Evolutionary conservation across 2,113 vertebrate genomes (phyloP).

Genomic region (Oxyruncus cristatus): DNA sequence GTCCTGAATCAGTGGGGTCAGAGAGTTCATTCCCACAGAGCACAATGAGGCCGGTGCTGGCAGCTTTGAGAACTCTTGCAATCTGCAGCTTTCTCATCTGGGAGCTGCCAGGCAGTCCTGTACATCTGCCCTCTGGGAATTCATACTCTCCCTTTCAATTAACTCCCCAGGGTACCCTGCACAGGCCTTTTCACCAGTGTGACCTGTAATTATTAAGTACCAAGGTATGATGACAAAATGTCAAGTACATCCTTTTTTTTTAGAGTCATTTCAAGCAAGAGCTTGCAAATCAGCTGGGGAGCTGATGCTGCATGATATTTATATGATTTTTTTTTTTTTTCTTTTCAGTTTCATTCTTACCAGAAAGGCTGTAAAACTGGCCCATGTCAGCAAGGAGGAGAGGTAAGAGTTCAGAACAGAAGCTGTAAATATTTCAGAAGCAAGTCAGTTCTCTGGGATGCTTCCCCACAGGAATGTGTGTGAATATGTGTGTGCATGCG

Average conservation of each 20-base stretch:
- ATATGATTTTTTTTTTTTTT: not conserved
- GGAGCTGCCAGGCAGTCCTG: not conserved
- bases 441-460: not conserved
- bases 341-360: slow-evolving; percentile 89
- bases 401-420: slow-evolving; percentile 76
- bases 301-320: not conserved
- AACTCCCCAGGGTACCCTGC: not conserved
- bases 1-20: not conserved
- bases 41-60: not conserved
- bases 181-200: not conserved
- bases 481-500: not conserved
- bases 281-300: not conserved
- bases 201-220: not conserved
- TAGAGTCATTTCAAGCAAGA: not conserved
- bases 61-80: not conserved
- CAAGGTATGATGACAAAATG: not conserved
- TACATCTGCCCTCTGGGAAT: not conserved
- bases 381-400: slow-evolving; percentile 82
- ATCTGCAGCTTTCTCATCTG: not conserved
- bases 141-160: not conserved
- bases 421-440: not conserved
- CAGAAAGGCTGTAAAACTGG: slow-evolving; percentile 83
- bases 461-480: not conserved
- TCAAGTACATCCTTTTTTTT: not conserved
- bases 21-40: not conserved